Base-by-base conservation (phyloP, 2,888 invertebrate species). In the Thymelicus lineola region DNA sequence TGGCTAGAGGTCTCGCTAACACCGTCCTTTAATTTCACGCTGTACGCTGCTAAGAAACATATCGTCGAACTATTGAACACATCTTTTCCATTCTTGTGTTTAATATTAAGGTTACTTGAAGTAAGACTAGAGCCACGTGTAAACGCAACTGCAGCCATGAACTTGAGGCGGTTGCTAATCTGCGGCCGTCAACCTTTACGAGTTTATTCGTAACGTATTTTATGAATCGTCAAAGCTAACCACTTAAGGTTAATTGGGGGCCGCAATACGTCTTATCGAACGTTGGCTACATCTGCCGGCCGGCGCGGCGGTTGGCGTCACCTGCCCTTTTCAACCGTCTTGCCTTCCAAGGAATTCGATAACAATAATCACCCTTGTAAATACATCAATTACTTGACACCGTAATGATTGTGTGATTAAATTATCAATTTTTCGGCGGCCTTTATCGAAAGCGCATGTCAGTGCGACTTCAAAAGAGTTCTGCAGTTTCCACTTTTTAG, bases 311-410 rank as follows among this genome's bases (percentile, higher is more conserved):
- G 53, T 45, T 36, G 59, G 58, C 63, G 48, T 53, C 77, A 78
- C 77, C 77, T 78, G 79, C 77, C 72, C 63, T 63, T 63, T 73
- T 72, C 76, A 76, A 77, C 78, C 76, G 77, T 77, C 79, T 79
- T 72, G 69, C 48, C 75, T 72, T 70, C 65, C 64, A 57, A 70
- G 67, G 68, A 74, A 75, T 75, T 74, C 75, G 74, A 73, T 72
- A 75, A 63, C 62, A 57, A 45, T 65, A 65, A 71, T 66, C 66
- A 59, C 50, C 42, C 69, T 69, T 69, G 63, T 69, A 69, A 68
- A 69, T 64, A 64, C 63, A 50, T 69, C 69, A 64, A 69, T 64
- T 69, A 63, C 62, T 62, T 69, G 69, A 64, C 69, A 69, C 69
- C 59, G 63, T 45, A 48, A 48, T 50, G 66, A 58, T 53, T 66